Conservation (phyloP, 1,140 invertebrate species). For the Delia radicum region DNA sequence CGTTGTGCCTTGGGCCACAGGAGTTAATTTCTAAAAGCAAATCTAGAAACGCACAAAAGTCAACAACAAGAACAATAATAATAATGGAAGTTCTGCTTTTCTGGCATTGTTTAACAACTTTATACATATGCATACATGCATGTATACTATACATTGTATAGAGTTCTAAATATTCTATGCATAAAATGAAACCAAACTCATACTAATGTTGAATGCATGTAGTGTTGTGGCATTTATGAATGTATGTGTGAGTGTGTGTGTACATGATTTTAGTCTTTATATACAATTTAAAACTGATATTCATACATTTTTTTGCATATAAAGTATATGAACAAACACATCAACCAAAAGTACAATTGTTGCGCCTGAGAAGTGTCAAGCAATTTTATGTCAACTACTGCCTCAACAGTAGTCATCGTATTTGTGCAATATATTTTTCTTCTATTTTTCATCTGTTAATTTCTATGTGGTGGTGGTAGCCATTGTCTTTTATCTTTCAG, state of each 20-base stretch:
- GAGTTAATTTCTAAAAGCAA: not conserved
- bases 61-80: not conserved
- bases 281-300: not conserved
- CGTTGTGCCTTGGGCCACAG: not conserved
- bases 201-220: not conserved
- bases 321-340: not conserved
- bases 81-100: not conserved
- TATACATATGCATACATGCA: not conserved
- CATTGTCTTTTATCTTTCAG: not conserved
- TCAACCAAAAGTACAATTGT: constrained; percentile 5
- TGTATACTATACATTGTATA: not conserved
- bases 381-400: constrained; percentile 17
- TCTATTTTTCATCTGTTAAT: not conserved
- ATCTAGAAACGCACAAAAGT: constrained; percentile 1
- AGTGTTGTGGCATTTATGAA: not conserved
- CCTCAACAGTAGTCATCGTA: not conserved
- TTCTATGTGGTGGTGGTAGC: not conserved
- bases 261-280: not conserved
- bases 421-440: no score
- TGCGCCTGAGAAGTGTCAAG: constrained; percentile 15
- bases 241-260: not conserved
- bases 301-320: not conserved
- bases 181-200: not conserved
- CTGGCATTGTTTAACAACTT: not conserved
- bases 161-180: no score